Evolutionary conservation across 2,797 vertebrate genomes (phyloP).

Genomic region (Urophycis tenuis): DNA sequence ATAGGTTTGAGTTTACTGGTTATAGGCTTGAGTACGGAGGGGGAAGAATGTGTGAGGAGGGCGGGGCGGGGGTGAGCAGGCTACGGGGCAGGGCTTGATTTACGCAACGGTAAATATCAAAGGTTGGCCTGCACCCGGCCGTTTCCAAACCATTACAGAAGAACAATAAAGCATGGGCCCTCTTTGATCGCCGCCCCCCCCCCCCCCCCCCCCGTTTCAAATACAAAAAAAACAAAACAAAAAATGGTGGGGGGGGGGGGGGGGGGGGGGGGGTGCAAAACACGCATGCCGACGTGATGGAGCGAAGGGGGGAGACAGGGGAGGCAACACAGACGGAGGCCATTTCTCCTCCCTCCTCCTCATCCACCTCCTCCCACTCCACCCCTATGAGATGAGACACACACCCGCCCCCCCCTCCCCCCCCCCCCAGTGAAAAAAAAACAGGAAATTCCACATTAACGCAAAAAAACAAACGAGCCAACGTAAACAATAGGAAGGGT

Average conservation of each 20-base stretch:
- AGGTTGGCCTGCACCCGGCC: slow-evolving; percentile 61
- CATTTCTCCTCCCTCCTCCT: slow-evolving; percentile 11
- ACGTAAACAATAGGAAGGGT: slow-evolving; percentile 64
- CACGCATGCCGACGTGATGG: slow-evolving; percentile 56
- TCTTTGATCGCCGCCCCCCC: slow-evolving; percentile 65
- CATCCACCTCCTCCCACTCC: slow-evolving; percentile 6
- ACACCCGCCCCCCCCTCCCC: too few species aligned
- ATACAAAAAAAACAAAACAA: slow-evolving; percentile 45
- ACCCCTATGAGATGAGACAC: slow-evolving; percentile 31
- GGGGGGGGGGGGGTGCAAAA: slow-evolving; percentile 44
- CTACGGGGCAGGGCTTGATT: slow-evolving; percentile 60
- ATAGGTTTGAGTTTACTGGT: slow-evolving; percentile 13
- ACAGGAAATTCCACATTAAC: slow-evolving; percentile 74
- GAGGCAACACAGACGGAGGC: slow-evolving; percentile 17
- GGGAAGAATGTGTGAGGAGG: slow-evolving; percentile 9
- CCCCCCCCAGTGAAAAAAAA: slow-evolving; percentile 45
- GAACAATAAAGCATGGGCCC: slow-evolving; percentile 67
- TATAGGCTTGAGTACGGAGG: not conserved
- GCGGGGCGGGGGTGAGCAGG: slow-evolving; percentile 44
- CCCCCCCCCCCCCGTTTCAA: too few species aligned
- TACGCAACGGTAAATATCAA: slow-evolving; percentile 65
- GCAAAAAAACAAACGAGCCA: slow-evolving; percentile 64
- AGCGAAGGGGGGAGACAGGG: slow-evolving; percentile 44
- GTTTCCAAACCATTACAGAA: slow-evolving; percentile 73
- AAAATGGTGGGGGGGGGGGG: slow-evolving; percentile 45